These are phyloP conservation scores for Neria commutata DNA, from an alignment of 2,888 invertebrate species.

Conservation along the genomic window DNA sequence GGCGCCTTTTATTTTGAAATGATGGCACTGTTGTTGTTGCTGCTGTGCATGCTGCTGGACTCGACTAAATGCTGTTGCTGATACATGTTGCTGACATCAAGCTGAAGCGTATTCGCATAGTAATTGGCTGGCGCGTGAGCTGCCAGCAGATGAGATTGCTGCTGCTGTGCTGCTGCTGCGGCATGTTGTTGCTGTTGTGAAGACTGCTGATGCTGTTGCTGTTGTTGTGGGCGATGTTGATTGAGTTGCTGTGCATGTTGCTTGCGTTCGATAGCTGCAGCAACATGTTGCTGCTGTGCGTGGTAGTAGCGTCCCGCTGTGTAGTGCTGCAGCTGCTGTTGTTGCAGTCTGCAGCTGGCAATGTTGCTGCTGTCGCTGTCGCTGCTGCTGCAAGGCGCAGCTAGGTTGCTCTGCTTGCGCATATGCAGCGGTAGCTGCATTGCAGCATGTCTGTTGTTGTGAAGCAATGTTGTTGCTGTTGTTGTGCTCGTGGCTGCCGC, in stretches of 20 bases:
- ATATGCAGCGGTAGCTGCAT: constrained; percentile 52
- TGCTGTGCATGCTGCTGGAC: constrained; percentile 4
- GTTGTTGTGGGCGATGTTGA: neutral
- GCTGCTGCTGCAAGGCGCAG: constrained; percentile 30
- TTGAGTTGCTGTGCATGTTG: neutral
- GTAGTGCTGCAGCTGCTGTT: neutral
- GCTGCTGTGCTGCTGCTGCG: constrained; percentile 30
- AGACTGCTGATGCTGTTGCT: neutral
- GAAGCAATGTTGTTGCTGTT: constrained; percentile 37
- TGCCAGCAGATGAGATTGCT: constrained; percentile 2
- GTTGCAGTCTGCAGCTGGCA: neutral
- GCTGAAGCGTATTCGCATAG: neutral
- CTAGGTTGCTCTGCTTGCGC: constrained; percentile 36
- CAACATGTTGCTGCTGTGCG: constrained; percentile 37
- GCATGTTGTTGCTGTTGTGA: constrained; percentile 28
- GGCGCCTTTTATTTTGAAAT: constrained; percentile 36
- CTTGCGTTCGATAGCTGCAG: neutral
- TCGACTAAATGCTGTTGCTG: constrained; percentile 18
- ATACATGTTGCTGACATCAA: neutral
- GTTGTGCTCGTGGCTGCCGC: constrained; percentile 35
- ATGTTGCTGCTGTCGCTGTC: constrained; percentile 20
- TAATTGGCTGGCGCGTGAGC: constrained; percentile 6
- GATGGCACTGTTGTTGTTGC: constrained; percentile 38
- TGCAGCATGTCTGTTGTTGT: constrained; percentile 26
- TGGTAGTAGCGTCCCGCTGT: neutral